Conservation (phyloP, 1,140 invertebrate species). For the Glomeris maerens region DNA sequence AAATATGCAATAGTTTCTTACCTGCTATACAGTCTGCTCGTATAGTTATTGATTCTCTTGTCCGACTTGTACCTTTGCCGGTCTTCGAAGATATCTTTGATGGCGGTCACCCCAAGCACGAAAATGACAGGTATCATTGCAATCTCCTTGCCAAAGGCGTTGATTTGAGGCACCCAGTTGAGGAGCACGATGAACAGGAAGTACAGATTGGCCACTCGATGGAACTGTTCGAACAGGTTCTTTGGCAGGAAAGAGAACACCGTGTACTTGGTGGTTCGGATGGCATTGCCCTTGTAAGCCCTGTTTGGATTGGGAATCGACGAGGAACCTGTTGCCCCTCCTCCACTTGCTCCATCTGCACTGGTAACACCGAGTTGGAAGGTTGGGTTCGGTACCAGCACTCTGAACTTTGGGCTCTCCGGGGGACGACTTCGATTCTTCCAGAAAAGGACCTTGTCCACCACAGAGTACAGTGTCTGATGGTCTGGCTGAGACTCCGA, state of each 20-base stretch:
- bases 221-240: conserved; percentile 95
- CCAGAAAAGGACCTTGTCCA: conserved; percentile 12
- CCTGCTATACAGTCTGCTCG: conserved; percentile 78
- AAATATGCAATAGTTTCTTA: conserved; percentile 47
- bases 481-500: neutral
- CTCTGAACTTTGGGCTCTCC: neutral
- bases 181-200: conserved; percentile 92
- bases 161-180: conserved; percentile 86
- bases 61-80: conserved; percentile 74
- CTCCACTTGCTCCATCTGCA: conserved; percentile 8
- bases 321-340: conserved; percentile 30
- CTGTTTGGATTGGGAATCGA: conserved; percentile 70
- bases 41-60: conserved; percentile 82
- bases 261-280: conserved; percentile 93
- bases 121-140: conserved; percentile 88
- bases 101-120: conserved; percentile 87
- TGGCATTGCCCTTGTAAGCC: conserved; percentile 55
- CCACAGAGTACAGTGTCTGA: conserved; percentile 1
- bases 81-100: conserved; percentile 96
- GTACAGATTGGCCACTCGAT: conserved; percentile 92
- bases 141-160: conserved; percentile 91
- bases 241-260: conserved; percentile 85
- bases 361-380: neutral
- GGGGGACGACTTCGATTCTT: neutral
- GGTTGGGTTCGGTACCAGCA: conserved; percentile 6